Evolutionary conservation across 2,888 invertebrate species (phyloP).

Genomic region (Stenchaetothrips biformis): DNA sequence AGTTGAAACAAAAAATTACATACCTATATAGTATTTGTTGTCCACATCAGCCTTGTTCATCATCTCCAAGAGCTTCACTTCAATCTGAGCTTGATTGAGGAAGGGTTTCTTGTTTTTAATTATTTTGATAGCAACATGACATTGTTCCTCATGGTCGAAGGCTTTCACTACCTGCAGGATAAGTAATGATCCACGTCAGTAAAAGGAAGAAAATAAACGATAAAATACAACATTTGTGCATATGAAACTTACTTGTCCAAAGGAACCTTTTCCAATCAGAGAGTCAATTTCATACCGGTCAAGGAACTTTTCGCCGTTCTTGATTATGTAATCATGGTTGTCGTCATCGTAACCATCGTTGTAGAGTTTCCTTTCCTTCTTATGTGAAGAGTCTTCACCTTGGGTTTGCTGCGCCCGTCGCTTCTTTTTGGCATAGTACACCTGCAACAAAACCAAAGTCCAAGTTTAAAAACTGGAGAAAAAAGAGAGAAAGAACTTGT

Average conservation of each 20-base stretch:
- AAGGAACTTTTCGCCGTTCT: conserved; percentile 97
- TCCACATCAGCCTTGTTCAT: conserved; percentile 99
- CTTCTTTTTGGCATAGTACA: conserved; percentile 98
- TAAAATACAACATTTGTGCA: neutral
- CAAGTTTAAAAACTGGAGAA: conserved; percentile 3
- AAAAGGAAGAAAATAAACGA: neutral
- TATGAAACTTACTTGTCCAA: conserved; percentile 60
- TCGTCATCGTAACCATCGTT: conserved; percentile 98
- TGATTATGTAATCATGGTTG: conserved; percentile 99
- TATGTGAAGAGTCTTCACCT: conserved; percentile 85
- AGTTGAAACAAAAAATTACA: conserved; percentile 2
- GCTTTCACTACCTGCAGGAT: conserved; percentile 89
- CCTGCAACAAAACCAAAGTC: conserved; percentile 56
- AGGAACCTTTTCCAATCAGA: conserved; percentile 92
- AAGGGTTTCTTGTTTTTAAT: conserved; percentile 99
- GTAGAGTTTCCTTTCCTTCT: conserved; percentile 90
- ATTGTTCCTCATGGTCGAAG: conserved; percentile 95
- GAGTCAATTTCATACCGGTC: conserved; percentile 99
- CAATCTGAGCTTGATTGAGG: conserved; percentile 99
- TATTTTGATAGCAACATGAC: conserved; percentile 99
- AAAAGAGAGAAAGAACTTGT: too few relatives aligned
- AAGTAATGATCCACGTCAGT: conserved; percentile 30
- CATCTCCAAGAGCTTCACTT: conserved; percentile 98
- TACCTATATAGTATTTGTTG: conserved; percentile 99
- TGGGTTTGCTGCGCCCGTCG: conserved; percentile 90